Conservation (phyloP, 2,113 vertebrate species). For the Mustela lutreola region DNA sequence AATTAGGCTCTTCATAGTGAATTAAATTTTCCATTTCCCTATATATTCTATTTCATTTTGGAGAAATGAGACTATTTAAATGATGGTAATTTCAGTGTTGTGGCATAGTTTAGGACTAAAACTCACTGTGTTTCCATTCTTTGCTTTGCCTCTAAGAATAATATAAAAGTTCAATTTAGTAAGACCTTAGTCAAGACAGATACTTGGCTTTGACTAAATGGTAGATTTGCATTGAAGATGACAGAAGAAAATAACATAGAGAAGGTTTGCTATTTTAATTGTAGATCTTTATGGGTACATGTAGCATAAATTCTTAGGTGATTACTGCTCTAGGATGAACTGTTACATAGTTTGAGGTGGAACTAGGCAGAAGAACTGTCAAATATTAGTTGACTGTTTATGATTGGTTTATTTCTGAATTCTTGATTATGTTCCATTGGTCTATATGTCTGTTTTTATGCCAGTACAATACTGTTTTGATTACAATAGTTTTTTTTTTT, state of each 20-base stretch:
- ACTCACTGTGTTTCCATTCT: neutral
- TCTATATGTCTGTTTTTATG: neutral
- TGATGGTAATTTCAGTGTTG: constrained; percentile 43
- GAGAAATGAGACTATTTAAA: constrained; percentile 55
- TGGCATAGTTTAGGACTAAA: neutral
- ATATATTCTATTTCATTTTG: constrained; percentile 21
- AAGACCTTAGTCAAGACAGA: neutral
- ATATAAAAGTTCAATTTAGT: neutral
- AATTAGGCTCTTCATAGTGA: constrained; percentile 59
- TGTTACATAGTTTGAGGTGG: neutral
- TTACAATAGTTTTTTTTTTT: neutral
- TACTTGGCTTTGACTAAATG: constrained; percentile 1
- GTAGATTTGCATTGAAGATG: neutral
- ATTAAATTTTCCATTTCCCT: constrained; percentile 54
- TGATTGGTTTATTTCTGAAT: neutral
- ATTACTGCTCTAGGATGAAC: neutral
- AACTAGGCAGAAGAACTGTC: neutral
- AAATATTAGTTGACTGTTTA: neutral
- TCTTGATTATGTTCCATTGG: neutral
- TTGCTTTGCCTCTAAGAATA: constrained; percentile 42
- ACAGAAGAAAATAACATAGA: neutral
- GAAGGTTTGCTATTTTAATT: neutral
- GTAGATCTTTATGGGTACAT: neutral
- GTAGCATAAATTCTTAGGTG: neutral
- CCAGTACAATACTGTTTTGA: neutral